A percentile compares a stretch with the other conserved stretches of the same genome.
These are phyloP conservation scores for Meloidogyne chitwoodi DNA, from an alignment of 1,140 invertebrate species.

Conservation along the genomic window DNA sequence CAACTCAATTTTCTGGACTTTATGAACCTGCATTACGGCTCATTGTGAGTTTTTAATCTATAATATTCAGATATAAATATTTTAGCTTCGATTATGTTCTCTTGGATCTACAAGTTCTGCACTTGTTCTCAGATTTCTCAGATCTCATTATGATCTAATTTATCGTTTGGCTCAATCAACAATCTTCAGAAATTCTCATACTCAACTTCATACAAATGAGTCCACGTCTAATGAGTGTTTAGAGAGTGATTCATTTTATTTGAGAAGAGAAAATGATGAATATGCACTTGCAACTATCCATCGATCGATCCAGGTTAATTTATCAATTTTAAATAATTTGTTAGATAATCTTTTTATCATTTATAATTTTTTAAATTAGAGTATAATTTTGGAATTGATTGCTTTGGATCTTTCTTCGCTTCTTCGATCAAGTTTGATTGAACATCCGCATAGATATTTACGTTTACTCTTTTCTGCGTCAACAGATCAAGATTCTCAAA, in stretches of 20 bases:
- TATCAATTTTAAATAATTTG: background rate
- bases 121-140: slow-evolving; percentile 29
- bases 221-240: background rate
- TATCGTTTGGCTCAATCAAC: slow-evolving; percentile 21
- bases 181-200: slow-evolving; percentile 5
- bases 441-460: slow-evolving; percentile 29
- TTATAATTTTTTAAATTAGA: background rate
- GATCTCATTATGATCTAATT: slow-evolving; percentile 33
- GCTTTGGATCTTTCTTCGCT: slow-evolving; percentile 34
- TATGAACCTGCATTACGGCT: slow-evolving; percentile 33
- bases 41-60: background rate
- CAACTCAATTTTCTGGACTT: slow-evolving; percentile 23
- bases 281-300: background rate
- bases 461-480: background rate
- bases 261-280: background rate
- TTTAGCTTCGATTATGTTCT: slow-evolving; percentile 28
- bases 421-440: slow-evolving; percentile 23
- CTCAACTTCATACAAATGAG: background rate
- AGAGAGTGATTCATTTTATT: background rate
- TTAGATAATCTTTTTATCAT: too few species aligned
- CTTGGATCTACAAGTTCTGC: slow-evolving; percentile 20
- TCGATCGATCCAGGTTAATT: background rate
- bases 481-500: background rate
- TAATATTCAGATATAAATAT: background rate
- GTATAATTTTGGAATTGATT: slow-evolving; percentile 35